Base-by-base conservation (phyloP, 2,113 vertebrate species). In the Daboia siamensis region DNA sequence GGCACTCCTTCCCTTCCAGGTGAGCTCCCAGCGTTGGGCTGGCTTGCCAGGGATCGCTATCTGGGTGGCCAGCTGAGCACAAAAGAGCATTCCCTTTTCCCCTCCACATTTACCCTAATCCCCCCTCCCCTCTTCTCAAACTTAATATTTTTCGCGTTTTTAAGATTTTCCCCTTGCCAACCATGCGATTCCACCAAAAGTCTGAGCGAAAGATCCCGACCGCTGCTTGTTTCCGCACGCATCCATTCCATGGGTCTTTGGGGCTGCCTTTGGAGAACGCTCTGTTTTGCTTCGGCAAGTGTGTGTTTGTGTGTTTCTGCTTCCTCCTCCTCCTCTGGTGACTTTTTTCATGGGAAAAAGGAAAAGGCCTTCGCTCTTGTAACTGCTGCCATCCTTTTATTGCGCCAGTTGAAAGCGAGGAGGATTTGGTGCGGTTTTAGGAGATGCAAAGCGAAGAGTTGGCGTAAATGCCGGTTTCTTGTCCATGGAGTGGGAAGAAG, bases 1-100 rank as follows among this genome's bases (percentile, higher is more conserved):
- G 86, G 87, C 90, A 93, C 90, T 1, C 61, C 69, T 93, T 84
- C 94, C 94, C 94, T 64, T 84, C 94, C 61, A 94, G 80, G 91
- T 91, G 55, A 20, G 44, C 15, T 7, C 54, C 0, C 0, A 69
- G 24, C n/a, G 6, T 4, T 1, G 7, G 54, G 26, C 54, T 46
- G 39, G 26, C 54, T 46, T 11, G 80, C 90, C 90, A 46, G 6
- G 2, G 17, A n/a, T 8, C 5, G 8, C 39, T 48, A 24, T 48
- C 33, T 90, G 89, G 64, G 90, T 84, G 90, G 69, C 69, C 69
- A 13, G 80, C 55, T 13, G 44, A 15, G 55, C 90, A 20, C 84
- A 11, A 26, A 57, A 46, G n/a, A 48, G 12, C 0, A 2, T 17
- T 54, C 51, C 69, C n/a, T n/a, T 0, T 29, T 7, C 29, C 15